phyloP scores from a whole-genome alignment of 2,888 invertebrate species.

The Luffia ferchaultella region DNA sequence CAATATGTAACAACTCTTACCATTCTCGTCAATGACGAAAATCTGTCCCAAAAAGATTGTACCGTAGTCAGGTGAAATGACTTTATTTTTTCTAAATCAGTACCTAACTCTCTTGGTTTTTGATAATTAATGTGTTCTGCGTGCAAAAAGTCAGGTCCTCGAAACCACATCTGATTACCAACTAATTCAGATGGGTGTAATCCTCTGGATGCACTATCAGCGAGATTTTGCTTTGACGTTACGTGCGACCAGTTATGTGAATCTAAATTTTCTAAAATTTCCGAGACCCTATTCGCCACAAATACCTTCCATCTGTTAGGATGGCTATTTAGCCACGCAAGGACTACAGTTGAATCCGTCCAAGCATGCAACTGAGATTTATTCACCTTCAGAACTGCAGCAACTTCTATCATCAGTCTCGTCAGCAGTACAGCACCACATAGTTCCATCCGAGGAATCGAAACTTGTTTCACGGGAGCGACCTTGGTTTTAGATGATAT shows the following conservation, averaged over 20 bases:
- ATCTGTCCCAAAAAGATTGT: neutral
- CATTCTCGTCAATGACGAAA: neutral
- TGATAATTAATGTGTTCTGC: neutral
- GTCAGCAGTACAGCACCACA: conserved; percentile 17
- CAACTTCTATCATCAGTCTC: conserved; percentile 14
- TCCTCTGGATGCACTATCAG: conserved; percentile 11
- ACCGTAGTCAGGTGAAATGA: neutral
- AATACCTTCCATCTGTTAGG: conserved; percentile 18
- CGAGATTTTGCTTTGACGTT: conserved; percentile 10
- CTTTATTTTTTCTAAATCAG: neutral
- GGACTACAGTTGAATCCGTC: conserved; percentile 12
- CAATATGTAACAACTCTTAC: neutral
- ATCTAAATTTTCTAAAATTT: conserved; percentile 11
- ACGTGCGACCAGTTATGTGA: conserved; percentile 10
- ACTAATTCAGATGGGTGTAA: conserved; percentile 7
- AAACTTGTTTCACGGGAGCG: conserved; percentile 19
- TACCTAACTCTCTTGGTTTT: neutral
- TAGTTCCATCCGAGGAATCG: conserved; percentile 18
- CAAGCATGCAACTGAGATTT: no score
- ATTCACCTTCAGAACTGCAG: conserved; percentile 14
- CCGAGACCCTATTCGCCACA: conserved; percentile 15
- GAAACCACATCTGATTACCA: conserved; percentile 6
- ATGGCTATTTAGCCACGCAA: conserved; percentile 16
- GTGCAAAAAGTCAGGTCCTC: conserved; percentile 6
- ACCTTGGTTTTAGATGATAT: conserved; percentile 19